Percentiles rank a stretch among this genome's conserved stretches.
These are phyloP conservation scores for Drosophila stalkeri DNA, from an alignment of 2,888 invertebrate genomes.

Conservation along the genomic window DNA sequence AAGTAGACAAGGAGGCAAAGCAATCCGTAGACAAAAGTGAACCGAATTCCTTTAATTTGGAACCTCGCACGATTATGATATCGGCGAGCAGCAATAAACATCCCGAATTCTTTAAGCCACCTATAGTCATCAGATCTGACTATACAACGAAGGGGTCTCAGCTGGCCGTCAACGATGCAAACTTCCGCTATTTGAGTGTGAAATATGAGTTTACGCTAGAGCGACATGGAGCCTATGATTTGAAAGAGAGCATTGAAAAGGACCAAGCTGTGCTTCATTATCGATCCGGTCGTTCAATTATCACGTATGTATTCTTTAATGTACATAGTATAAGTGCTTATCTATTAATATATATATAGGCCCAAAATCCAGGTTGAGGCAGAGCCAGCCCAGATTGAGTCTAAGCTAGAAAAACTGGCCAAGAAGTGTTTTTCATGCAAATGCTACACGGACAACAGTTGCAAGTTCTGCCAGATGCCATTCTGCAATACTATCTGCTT, in stretches of 20 bases:
- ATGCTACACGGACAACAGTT: slow-evolving; percentile 44
- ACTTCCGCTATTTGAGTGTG: slow-evolving; percentile 65
- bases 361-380: neutral
- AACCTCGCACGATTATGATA: slow-evolving; percentile 51
- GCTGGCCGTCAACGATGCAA: slow-evolving; percentile 58
- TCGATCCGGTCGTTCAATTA: slow-evolving; percentile 69
- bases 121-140: slow-evolving; percentile 60
- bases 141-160: slow-evolving; percentile 53
- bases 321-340: neutral
- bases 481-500: slow-evolving; percentile 81
- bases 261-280: slow-evolving; percentile 55
- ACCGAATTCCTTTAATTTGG: slow-evolving; percentile 16
- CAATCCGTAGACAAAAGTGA: neutral
- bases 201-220: slow-evolving; percentile 76
- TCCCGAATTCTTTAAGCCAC: slow-evolving; percentile 54
- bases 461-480: slow-evolving; percentile 56
- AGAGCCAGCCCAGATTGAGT: neutral
- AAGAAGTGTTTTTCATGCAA: slow-evolving; percentile 45
- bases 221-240: slow-evolving; percentile 54
- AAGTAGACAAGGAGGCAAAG: neutral
- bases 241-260: slow-evolving; percentile 4
- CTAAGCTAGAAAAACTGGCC: slow-evolving; percentile 4
- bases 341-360: slow-evolving; percentile 2
- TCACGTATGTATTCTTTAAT: slow-evolving; percentile 55
- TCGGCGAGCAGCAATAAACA: slow-evolving; percentile 65